A percentile compares a stretch with the other conserved stretches of the same genome.
These are phyloP conservation scores for Caenorhabditis sp. DNA, from an alignment of 2,888 invertebrate genomes.

Conservation along the genomic window DNA sequence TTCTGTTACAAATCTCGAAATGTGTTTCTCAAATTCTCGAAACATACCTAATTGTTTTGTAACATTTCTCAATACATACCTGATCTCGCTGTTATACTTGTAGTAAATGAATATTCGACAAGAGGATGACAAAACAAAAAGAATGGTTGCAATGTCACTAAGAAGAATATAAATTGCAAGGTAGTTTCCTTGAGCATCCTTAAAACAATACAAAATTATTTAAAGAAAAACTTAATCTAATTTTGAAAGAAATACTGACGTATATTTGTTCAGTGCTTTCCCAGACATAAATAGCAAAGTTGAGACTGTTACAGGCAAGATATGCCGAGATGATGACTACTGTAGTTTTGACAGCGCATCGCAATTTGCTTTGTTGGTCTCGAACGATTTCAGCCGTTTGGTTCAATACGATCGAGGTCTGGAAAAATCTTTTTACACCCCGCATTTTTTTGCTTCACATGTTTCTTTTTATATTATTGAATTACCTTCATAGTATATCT, in stretches of 20 bases:
- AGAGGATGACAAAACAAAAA: slow-evolving; percentile 55
- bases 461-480: no score
- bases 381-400: slow-evolving; percentile 40
- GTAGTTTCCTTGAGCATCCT: no score
- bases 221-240: no score
- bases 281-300: slow-evolving; percentile 51
- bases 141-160: slow-evolving; percentile 53
- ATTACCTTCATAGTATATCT: no score
- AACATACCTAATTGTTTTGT: no score
- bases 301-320: slow-evolving; percentile 56
- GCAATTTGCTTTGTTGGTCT: slow-evolving; percentile 44
- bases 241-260: slow-evolving; percentile 34
- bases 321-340: slow-evolving; percentile 56
- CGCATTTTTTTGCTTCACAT: no score
- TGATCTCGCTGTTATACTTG: slow-evolving; percentile 57
- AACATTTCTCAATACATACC: no score
- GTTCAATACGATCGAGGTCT: no score
- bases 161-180: no score
- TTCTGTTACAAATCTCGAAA: no score
- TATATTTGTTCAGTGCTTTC: slow-evolving; percentile 44
- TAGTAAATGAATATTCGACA: slow-evolving; percentile 60
- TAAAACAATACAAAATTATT: no score
- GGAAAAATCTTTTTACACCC: slow-evolving; percentile 15
- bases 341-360: slow-evolving; percentile 56
- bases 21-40: no score